Conservation (phyloP, 2,797 vertebrate species). For the Galago senegalensis region DNA sequence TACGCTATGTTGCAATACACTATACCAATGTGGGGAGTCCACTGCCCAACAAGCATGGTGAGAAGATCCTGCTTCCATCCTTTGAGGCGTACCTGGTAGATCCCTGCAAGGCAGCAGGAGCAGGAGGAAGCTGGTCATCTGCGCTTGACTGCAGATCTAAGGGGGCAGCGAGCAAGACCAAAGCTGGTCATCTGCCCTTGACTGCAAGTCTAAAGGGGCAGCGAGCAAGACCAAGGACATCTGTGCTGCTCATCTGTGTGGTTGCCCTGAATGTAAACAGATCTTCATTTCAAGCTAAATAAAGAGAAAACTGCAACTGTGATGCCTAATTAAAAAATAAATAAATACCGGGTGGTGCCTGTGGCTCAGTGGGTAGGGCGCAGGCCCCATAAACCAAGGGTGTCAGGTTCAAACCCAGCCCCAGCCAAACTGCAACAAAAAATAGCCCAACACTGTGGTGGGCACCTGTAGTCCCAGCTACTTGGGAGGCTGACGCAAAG, state of each 20-base stretch:
- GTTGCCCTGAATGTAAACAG: background rate
- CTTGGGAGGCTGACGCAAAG: too few species aligned
- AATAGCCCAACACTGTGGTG: too few species aligned
- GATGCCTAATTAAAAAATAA: background rate
- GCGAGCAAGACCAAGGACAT: background rate
- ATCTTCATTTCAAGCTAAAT: background rate
- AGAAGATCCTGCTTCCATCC: background rate
- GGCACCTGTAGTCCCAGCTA: too few species aligned
- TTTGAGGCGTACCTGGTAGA: background rate
- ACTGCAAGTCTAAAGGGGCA: background rate
- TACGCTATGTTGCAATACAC: background rate
- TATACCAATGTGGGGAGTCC: background rate
- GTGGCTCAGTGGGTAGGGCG: too few species aligned
- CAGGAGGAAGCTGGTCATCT: background rate
- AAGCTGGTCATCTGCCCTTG: background rate
- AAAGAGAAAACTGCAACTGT: background rate
- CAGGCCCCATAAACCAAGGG: too few species aligned
- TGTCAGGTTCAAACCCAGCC: too few species aligned
- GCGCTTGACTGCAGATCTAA: background rate
- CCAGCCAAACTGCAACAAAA: too few species aligned
- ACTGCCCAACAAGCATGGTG: background rate
- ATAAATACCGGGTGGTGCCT: too few species aligned
- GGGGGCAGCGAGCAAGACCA: background rate
- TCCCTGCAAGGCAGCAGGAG: background rate
- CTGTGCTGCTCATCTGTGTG: background rate